A percentile compares a stretch with the other conserved stretches of the same genome.
phyloP scores from a whole-genome alignment of 2,888 invertebrate genomes.

The Cerastis rubricosa region DNA sequence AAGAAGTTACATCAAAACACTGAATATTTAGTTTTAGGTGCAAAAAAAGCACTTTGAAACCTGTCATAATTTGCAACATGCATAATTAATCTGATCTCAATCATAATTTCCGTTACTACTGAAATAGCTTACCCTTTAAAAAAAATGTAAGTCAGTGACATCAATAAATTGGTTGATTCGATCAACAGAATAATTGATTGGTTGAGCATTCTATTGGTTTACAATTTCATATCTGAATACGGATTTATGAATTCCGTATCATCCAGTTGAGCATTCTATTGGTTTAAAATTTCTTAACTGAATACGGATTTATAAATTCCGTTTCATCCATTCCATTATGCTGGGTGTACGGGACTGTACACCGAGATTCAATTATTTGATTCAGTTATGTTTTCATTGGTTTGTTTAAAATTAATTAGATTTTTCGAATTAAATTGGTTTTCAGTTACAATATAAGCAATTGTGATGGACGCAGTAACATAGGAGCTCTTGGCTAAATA shows the following conservation, averaged over 20 bases:
- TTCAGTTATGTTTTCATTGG: no score
- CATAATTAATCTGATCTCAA: background rate
- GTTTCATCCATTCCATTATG: background rate
- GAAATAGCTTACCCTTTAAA: background rate
- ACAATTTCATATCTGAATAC: conserved; percentile 21
- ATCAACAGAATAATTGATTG: conserved; percentile 21
- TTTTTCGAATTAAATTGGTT: no score
- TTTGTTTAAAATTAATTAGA: no score
- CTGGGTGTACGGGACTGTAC: background rate
- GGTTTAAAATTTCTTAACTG: no score
- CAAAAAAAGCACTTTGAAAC: background rate
- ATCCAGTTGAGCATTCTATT: no score
- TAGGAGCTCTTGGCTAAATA: no score
- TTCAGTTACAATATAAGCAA: no score
- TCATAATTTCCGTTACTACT: background rate
- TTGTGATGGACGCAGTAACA: no score
- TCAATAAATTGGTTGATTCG: conserved; percentile 1
- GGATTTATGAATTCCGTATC: no score
- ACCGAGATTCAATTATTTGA: conserved; percentile 7
- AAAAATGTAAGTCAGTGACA: background rate
- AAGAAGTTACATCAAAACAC: background rate
- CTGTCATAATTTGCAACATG: background rate
- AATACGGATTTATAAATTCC: no score
- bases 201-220: conserved; percentile 18
- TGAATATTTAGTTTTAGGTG: background rate